phyloP scores from a whole-genome alignment of 2,888 invertebrate genomes.

The Aethes cnicana region DNA sequence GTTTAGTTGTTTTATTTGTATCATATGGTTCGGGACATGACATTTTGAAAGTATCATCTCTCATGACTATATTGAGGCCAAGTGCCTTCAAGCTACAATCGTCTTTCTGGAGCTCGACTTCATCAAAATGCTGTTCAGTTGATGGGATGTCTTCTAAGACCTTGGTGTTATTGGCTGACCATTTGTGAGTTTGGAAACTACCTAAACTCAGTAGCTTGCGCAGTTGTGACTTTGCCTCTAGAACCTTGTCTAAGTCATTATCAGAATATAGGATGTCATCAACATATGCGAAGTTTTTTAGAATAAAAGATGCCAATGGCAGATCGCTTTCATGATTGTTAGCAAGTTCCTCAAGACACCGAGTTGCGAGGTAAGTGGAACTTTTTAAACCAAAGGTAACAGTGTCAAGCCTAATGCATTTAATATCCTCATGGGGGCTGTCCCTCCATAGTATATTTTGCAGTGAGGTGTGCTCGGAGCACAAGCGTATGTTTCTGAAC shows the following conservation, averaged over 20 bases:
- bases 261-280: constrained; percentile 28
- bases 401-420: constrained; percentile 30
- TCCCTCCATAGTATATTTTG: constrained; percentile 13
- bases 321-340: constrained; percentile 4
- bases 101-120: background rate
- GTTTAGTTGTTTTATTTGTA: background rate
- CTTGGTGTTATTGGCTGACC: background rate
- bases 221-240: background rate
- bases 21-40: background rate
- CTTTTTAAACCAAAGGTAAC: constrained; percentile 24
- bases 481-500: constrained; percentile 2
- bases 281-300: constrained; percentile 25
- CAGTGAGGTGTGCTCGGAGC: background rate
- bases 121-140: background rate
- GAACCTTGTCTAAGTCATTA: background rate
- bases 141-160: background rate
- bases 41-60: background rate
- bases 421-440: constrained; percentile 15
- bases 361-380: constrained; percentile 25
- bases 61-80: background rate
- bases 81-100: background rate
- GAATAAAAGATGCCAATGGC: constrained; percentile 19
- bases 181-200: constrained; percentile 14
- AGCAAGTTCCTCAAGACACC: constrained; percentile 27
- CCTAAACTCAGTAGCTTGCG: background rate